phyloP scores from a whole-genome alignment of 2,113 vertebrate species.

The Antennarius striatus region DNA sequence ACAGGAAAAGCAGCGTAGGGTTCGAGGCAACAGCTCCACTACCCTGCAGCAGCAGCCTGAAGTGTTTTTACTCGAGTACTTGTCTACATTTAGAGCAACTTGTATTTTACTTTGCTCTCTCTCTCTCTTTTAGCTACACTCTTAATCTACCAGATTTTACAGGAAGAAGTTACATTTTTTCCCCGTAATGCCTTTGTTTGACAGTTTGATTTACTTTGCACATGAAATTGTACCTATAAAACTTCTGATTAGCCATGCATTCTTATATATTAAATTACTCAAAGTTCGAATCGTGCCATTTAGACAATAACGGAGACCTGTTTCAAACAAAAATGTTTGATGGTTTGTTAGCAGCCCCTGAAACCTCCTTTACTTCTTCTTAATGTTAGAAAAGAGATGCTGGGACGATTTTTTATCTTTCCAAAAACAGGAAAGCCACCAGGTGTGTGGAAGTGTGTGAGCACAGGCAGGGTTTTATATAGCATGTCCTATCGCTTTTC shows the following conservation, averaged over 20 bases:
- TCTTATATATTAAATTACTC: neutral
- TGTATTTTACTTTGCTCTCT: neutral
- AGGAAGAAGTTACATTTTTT: neutral
- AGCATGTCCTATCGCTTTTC: neutral
- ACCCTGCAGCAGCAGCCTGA: conserved; percentile 5
- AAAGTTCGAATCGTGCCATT: neutral
- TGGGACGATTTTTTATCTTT: neutral
- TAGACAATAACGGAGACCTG: neutral
- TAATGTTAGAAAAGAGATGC: neutral
- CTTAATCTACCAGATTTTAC: neutral
- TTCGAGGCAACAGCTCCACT: conserved; percentile 1
- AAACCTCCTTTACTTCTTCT: neutral
- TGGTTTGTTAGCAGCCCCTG: neutral
- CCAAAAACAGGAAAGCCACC: neutral
- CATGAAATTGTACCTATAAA: neutral
- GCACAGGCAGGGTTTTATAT: neutral
- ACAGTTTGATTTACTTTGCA: neutral
- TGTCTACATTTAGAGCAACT: neutral
- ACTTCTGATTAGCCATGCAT: neutral
- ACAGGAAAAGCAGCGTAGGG: conserved; percentile 34
- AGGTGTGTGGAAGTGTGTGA: neutral
- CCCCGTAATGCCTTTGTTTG: neutral
- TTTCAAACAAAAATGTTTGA: neutral
- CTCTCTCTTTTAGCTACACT: neutral
- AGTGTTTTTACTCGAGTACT: neutral